Conservation (phyloP, 2,888 invertebrate genomes). For the Catocala sponsa region DNA sequence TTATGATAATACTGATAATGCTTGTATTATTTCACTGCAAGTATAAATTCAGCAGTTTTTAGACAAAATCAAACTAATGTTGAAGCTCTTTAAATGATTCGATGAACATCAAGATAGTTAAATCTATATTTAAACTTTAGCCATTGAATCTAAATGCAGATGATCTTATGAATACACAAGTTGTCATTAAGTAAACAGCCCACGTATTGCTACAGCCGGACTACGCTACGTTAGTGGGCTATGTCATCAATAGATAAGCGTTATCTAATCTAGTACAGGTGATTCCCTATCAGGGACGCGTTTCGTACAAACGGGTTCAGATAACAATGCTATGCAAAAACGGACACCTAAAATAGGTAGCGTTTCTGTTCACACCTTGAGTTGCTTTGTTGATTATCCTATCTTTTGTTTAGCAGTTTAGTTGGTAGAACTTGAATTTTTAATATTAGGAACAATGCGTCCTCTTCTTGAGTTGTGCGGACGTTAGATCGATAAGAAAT, state of each 20-base stretch:
- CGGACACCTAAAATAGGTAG: conserved; percentile 23
- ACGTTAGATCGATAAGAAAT: neutral
- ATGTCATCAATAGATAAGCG: conserved; percentile 66
- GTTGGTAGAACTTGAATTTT: neutral
- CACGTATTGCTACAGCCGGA: conserved; percentile 45
- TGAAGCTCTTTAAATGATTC: too few relatives aligned
- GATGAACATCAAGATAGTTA: neutral
- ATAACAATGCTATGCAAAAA: conserved; percentile 44
- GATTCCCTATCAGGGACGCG: conserved; percentile 62
- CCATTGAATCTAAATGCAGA: conserved; percentile 33
- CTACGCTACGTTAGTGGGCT: conserved; percentile 61
- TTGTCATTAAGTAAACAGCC: conserved; percentile 44
- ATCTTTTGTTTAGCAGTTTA: neutral
- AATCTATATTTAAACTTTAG: conserved; percentile 18
- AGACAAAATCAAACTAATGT: too few relatives aligned
- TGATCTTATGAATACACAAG: conserved; percentile 30
- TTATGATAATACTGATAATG: too few relatives aligned
- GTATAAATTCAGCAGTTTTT: too few relatives aligned
- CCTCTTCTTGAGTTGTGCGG: neutral
- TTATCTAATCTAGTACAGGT: conserved; percentile 73
- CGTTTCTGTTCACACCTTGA: conserved; percentile 40
- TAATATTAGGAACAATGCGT: neutral
- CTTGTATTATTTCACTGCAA: too few relatives aligned
- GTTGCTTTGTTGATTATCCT: conserved; percentile 17
- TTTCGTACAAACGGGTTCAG: conserved; percentile 46